Evolutionary conservation across 2,888 invertebrate genomes (phyloP).

Genomic region (Rhagium mordax): DNA sequence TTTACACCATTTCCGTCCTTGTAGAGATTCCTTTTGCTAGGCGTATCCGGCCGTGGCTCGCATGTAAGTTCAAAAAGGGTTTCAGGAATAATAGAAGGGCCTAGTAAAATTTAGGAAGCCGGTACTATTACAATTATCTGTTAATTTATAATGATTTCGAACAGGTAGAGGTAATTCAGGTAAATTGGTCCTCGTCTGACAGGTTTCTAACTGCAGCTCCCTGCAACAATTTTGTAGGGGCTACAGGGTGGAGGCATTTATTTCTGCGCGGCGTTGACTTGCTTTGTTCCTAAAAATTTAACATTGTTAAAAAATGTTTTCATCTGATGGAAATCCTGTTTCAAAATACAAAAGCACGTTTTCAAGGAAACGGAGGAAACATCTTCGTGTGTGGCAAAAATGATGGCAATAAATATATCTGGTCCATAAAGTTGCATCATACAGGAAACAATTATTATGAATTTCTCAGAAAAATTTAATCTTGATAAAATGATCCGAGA

Average conservation of each 20-base stretch:
- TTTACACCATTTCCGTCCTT: conserved; percentile 35
- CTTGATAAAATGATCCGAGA: too few relatives aligned
- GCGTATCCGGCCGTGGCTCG: conserved; percentile 29
- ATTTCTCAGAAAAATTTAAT: too few relatives aligned
- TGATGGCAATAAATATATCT: too few relatives aligned
- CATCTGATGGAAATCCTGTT: too few relatives aligned
- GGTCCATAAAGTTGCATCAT: too few relatives aligned
- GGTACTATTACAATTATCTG: conserved; percentile 38
- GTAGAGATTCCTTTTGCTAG: conserved; percentile 35
- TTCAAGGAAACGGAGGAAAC: too few relatives aligned
- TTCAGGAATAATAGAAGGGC: neutral
- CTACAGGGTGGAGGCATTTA: conserved; percentile 5
- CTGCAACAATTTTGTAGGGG: conserved; percentile 6
- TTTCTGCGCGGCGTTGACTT: neutral
- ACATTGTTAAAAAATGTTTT: too few relatives aligned
- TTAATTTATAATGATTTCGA: conserved; percentile 46
- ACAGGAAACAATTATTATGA: too few relatives aligned
- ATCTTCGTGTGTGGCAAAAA: too few relatives aligned
- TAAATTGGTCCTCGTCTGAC: conserved; percentile 32
- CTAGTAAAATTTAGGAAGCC: conserved; percentile 27
- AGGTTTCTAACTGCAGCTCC: conserved; percentile 26
- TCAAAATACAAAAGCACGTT: too few relatives aligned
- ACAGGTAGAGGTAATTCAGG: conserved; percentile 44
- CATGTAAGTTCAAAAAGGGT: conserved; percentile 14
- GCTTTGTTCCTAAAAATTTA: neutral